Evolutionary conservation across 2,888 invertebrate species (phyloP).

Genomic region (Clunio marinus): DNA sequence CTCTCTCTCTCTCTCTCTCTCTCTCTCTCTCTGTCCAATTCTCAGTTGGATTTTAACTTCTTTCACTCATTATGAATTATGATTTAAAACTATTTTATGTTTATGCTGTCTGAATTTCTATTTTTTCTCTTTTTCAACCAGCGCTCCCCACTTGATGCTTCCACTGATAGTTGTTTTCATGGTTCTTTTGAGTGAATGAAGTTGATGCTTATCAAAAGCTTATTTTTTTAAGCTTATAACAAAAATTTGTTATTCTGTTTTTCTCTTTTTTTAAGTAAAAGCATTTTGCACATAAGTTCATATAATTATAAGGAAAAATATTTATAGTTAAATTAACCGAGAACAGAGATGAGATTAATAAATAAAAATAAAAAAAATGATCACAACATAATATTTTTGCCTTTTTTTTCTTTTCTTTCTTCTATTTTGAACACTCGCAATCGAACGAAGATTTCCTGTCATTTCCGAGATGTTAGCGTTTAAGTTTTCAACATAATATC

Average conservation of each 20-base stretch:
- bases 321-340: background rate
- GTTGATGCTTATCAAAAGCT: background rate
- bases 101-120: background rate
- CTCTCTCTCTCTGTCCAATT: no score
- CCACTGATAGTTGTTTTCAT: constrained; percentile 28
- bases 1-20: no score
- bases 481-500: background rate
- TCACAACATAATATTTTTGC: background rate
- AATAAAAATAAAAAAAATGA: constrained; percentile 2
- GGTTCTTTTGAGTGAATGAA: constrained; percentile 3
- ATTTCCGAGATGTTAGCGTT: constrained; percentile 34
- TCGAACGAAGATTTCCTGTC: constrained; percentile 30
- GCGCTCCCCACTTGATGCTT: constrained; percentile 18
- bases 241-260: background rate
- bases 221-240: background rate
- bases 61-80: background rate
- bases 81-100: background rate
- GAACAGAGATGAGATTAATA: constrained; percentile 14
- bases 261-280: background rate
- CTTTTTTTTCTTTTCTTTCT: constrained; percentile 6
- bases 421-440: background rate
- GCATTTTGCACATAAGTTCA: background rate
- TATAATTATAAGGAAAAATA: no score
- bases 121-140: constrained; percentile 8
- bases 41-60: background rate